Base-by-base conservation (phyloP, 1,140 invertebrate genomes). In the Varroa destructor region DNA sequence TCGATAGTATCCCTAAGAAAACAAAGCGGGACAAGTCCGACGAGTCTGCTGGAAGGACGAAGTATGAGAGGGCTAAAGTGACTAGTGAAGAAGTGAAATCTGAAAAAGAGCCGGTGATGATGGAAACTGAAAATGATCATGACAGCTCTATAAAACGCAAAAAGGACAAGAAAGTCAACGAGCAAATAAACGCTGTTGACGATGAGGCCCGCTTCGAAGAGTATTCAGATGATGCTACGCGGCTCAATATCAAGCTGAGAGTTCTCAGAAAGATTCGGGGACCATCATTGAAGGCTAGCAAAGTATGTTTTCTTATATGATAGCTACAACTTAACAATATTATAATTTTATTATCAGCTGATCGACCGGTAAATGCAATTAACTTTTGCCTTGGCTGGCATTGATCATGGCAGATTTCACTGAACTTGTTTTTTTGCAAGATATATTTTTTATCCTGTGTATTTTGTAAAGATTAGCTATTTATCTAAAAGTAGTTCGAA, bases 201-300 rank as follows among this genome's bases (percentile, higher is more conserved):
- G 46, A 51, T 51, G 46, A 51, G 46, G 8, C 3, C 3, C 46
- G 46, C 46, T 51, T 51, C 8, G 46, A 51, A 5, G 46, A 51
- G 46, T 51, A 51, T 67, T 40, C 61, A 12, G 61, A 67, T 12
- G 61, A 67, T 3, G 61, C 40, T 37, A 36, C 61, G 37, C 12
- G 61, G 40, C 61, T 67, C 1, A 67, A 67, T 37, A 8, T 67
- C 14, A 46, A 67, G 40, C 40, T 67, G 40, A 40, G 46, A 12
- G 12, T 67, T 40, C 61, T 67, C n/a, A 67, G 37, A 46, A 37
- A 67, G 37, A 67, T 67, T 40, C 61, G 61, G 2, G 61, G 61
- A 12, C 46, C 61, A 12, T 43, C 40, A 8, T 46, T 67, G 40
- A 46, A 14, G 40, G 46, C 40, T 14, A 67, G 61, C 61, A 67